Conservation (phyloP, 1,140 invertebrate genomes). For the Wiebesia pumilae region DNA sequence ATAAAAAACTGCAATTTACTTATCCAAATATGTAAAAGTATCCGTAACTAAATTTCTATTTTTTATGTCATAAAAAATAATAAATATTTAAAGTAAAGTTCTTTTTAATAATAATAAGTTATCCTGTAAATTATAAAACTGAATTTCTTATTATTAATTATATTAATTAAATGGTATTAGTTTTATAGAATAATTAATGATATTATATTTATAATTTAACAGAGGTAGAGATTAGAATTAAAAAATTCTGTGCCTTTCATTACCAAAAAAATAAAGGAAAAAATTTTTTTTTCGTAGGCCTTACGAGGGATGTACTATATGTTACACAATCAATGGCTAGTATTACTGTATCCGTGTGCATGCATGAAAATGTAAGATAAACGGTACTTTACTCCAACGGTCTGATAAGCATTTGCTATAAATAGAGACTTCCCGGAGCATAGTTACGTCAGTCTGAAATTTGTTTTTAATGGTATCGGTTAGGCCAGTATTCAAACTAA, state of each 20-base stretch:
- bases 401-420: conserved; percentile 67
- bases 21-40: too few species aligned
- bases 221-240: too few species aligned
- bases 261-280: not conserved
- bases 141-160: too few species aligned
- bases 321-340: not conserved
- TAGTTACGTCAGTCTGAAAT: conserved; percentile 29
- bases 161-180: too few species aligned
- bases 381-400: conserved; percentile 60
- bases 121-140: too few species aligned
- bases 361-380: conserved; percentile 52
- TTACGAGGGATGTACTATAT: not conserved
- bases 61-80: too few species aligned
- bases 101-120: too few species aligned
- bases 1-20: not conserved
- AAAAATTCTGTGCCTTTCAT: too few species aligned
- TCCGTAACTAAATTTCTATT: too few species aligned
- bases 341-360: not conserved
- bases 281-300: not conserved
- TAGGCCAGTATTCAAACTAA: not conserved
- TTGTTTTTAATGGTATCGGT: not conserved
- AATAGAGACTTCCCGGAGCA: conserved; percentile 52
- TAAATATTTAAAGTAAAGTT: too few species aligned
- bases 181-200: too few species aligned
- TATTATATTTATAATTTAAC: too few species aligned